Base-by-base conservation (phyloP, 2,888 invertebrate genomes). In the Athripsodes cinereus region DNA sequence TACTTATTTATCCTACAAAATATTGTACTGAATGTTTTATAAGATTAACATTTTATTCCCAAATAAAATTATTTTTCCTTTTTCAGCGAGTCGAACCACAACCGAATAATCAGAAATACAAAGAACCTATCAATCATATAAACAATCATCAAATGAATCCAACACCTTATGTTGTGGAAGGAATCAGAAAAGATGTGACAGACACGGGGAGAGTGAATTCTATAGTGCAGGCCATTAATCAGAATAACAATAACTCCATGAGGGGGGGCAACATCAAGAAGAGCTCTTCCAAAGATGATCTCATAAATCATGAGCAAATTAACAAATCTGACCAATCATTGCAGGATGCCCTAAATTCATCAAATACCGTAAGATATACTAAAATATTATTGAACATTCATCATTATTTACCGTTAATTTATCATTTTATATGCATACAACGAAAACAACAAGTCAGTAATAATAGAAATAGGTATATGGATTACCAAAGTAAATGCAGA, bases 281-380 rank as follows among this genome's bases (percentile, higher is more conserved):
- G 67, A 76, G 75, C 55, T 73, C 75, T 0, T 77, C 78, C 1
- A 78, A 76, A 63, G 79, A 79, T 49, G 75, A 79, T 47, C 68
- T 79, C 31, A 60, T 76, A 8, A 73, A 64, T 51, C 68, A 73
- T 56, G 75, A 78, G 11, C 69, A 71, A 26, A 58, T 63, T 2
- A 63, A 62, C 47, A 69, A 69, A 11, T 66, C 67, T 1, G 78
- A 77, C 11, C 71, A 67, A 53, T 70, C 71, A 18, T 61, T 74
- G 54, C 75, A 78, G 64, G 78, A 78, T 44, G 73, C 73, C 56
- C 68, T 79, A 16, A 79, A 79, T 67, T 70, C 74, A 16, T 72
- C 74, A 61, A 74, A 71, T 69, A 78, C 79, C 64, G 79, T 79
- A 66, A n/a, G n/a, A n/a, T n/a, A n/a, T n/a, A n/a, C n/a, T n/a